Conservation (phyloP, 2,797 vertebrate species). For the Diplodus puntazzo region DNA sequence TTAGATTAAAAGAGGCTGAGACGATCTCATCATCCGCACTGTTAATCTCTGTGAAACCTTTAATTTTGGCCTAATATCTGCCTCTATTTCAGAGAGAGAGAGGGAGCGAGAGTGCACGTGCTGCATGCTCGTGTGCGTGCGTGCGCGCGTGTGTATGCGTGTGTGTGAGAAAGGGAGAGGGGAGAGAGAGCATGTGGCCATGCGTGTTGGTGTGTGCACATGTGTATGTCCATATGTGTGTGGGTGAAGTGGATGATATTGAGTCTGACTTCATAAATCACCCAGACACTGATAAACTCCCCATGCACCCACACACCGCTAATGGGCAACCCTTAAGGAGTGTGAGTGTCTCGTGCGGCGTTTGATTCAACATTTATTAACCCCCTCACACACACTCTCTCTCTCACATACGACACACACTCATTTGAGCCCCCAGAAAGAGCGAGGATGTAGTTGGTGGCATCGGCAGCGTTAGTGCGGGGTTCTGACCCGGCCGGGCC, state of each 20-base stretch:
- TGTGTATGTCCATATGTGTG: constrained; percentile 86
- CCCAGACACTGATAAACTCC: constrained; percentile 87
- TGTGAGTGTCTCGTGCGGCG: constrained; percentile 86
- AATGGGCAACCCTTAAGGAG: constrained; percentile 88
- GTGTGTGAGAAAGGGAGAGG: not conserved
- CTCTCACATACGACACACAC: constrained; percentile 67
- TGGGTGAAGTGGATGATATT: constrained; percentile 87
- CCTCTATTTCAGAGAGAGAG: constrained; percentile 67
- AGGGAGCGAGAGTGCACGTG: constrained; percentile 32
- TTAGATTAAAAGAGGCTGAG: constrained; percentile 78
- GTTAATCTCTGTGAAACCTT: constrained; percentile 83
- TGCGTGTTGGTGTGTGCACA: constrained; percentile 74
- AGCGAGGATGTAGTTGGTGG: constrained; percentile 76
- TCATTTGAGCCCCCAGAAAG: constrained; percentile 79
- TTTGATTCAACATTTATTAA: constrained; percentile 88
- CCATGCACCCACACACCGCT: constrained; percentile 85
- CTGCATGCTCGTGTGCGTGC: not conserved
- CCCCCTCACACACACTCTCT: constrained; percentile 75
- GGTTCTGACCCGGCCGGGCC: constrained; percentile 75
- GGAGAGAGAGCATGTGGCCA: constrained; percentile 69
- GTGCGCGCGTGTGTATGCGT: not conserved
- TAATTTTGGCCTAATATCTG: constrained; percentile 81
- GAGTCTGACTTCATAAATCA: constrained; percentile 89
- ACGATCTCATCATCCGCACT: constrained; percentile 80
- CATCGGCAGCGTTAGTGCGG: constrained; percentile 52